Evolutionary conservation across 1,140 invertebrate genomes (phyloP), one percentile per base, ranked within the genome.

Genomic region (Telenomus remus): DNA sequence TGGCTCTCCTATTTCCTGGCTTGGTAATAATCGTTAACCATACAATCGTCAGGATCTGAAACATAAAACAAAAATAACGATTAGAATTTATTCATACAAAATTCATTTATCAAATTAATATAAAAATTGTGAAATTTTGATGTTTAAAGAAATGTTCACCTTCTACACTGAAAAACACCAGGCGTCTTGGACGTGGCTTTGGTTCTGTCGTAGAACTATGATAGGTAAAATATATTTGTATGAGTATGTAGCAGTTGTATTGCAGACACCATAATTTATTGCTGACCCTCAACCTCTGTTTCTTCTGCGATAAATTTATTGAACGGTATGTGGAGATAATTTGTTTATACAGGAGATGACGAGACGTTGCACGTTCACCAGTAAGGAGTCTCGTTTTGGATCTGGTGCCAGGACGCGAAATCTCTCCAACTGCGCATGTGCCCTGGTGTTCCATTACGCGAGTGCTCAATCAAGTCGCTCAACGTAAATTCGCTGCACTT

Each of bases 381-480:
- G 78, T 94, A 94, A 0, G 93, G 93, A 0, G 86, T 85, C 70
- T 91, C 90, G 57, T 90, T 92, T 37, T 92, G 88, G 5, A 93
- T 84, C 78, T 93, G 91, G 39, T 91, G 91, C 93, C 93, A 94
- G 53, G 91, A 91, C 0, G 93, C 92, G 79, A 93, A 94, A 76
- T 93, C 91, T 9, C 92, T 90, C 93, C 93, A 94, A 0, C 90
- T 88, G 50, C 90, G 87, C 16, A 92, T 80, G 64, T 89, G 89
- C 8, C 89, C 87, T 35, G 85, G 84, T 1, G 88, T 85, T 69
- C 92, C 90, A 4, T 75, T 69, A 0, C 42, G 71, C 4, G 33
- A 49, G n/a, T 14, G 8, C n/a, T 65, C 14, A 1, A 65, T 55
- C 1, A 65, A 16, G 13, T 46, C 42, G 11, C 19, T 44, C 7